Conservation (phyloP, 2,113 vertebrate genomes). For the Pachycephala philippinensis region DNA sequence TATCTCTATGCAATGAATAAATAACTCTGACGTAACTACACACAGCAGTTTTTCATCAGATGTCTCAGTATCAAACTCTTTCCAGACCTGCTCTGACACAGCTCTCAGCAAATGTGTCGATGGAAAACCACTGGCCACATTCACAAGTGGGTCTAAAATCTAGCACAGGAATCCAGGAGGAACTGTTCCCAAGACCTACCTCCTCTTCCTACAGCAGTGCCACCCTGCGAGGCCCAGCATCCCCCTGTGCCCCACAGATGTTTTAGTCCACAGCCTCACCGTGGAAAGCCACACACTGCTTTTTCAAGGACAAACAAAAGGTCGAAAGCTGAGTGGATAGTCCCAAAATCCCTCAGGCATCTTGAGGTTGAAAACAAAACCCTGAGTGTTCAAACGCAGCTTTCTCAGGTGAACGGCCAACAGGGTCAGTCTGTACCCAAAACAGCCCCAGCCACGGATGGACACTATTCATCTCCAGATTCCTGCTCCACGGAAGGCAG, state of each 20-base stretch:
- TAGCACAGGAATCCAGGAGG: background rate
- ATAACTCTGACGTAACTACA: conserved; percentile 42
- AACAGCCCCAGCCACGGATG: background rate
- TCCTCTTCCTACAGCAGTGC: background rate
- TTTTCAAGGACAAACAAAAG: background rate
- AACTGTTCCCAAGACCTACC: background rate
- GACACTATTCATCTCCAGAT: background rate
- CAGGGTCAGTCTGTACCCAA: background rate
- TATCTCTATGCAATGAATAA: conserved; percentile 47
- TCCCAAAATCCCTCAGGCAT: background rate
- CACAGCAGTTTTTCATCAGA: conserved; percentile 23
- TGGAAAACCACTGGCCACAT: conserved; percentile 15
- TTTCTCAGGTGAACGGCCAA: background rate
- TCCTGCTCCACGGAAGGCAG: background rate
- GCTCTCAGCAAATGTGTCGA: background rate
- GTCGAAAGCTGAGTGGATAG: background rate
- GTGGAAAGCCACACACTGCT: background rate
- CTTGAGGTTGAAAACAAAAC: background rate
- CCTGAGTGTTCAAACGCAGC: background rate
- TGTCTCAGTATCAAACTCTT: background rate
- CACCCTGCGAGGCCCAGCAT: background rate
- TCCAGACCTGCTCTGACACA: background rate
- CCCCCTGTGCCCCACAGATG: background rate
- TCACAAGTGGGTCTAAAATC: background rate
- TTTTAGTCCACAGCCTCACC: background rate